Evolutionary conservation across 64 coral and sea anemone genomes (phyloP).

Genomic region (Cladopsammia gracilis): DNA sequence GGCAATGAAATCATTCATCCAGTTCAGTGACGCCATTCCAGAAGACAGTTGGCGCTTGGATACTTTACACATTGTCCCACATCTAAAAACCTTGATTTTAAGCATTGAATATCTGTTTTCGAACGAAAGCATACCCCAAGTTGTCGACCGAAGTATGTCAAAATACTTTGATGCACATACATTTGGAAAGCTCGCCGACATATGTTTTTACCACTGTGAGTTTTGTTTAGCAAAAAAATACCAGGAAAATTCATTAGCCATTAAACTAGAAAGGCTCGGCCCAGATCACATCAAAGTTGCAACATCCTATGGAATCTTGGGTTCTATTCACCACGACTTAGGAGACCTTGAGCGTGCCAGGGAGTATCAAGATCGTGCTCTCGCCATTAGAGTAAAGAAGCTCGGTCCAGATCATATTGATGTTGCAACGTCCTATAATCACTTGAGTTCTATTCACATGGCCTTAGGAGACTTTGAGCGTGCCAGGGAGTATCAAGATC

Average conservation of each 20-base stretch:
- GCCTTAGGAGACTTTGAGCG: background rate
- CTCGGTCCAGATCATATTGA: background rate
- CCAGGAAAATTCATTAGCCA: background rate
- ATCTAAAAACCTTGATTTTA: background rate
- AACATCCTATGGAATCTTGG: background rate
- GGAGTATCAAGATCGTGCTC: background rate
- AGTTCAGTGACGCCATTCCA: background rate
- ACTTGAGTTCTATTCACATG: background rate
- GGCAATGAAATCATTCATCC: background rate
- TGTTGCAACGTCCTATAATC: background rate
- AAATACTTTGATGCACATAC: background rate
- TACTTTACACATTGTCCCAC: background rate
- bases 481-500: background rate
- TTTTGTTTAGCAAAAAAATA: background rate
- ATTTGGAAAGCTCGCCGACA: background rate
- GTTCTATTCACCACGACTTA: background rate
- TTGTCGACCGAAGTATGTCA: background rate
- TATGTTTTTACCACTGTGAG: background rate
- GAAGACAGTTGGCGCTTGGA: no score
- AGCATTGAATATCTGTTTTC: background rate
- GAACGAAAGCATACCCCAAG: background rate
- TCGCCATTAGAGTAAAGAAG: background rate
- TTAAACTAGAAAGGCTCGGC: background rate
- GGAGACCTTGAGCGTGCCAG: background rate
- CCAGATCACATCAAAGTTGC: slow-evolving; percentile 5